Conservation (phyloP, 2,113 vertebrate species). For the Ceuthmochares aereus region DNA sequence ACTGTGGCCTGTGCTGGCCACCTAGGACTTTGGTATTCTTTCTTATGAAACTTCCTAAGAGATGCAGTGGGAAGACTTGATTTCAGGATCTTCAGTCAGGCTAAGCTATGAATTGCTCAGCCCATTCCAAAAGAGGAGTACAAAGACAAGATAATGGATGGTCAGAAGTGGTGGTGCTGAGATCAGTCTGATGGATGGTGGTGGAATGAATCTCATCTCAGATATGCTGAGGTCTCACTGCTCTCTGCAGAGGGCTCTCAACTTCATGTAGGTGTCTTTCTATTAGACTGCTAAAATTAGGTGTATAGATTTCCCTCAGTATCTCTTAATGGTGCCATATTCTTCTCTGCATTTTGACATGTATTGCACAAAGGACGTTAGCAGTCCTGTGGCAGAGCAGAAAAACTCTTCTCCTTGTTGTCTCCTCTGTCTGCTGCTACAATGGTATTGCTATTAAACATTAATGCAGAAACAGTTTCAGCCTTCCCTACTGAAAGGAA, state of each 20-base stretch:
- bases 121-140: not conserved
- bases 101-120: not conserved
- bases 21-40: not conserved
- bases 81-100: not conserved
- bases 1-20: not conserved
- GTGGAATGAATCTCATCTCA: not conserved
- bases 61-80: not conserved
- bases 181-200: not conserved
- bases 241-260: not conserved
- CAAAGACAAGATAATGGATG: not conserved
- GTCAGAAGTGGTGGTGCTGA: not conserved
- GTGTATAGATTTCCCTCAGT: not conserved
- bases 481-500: not conserved
- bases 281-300: not conserved
- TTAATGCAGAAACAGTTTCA: not conserved
- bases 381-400: not conserved
- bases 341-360: not conserved
- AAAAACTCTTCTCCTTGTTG: not conserved
- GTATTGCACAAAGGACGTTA: not conserved
- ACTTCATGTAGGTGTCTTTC: not conserved
- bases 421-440: not conserved
- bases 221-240: not conserved
- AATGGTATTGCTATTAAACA: not conserved
- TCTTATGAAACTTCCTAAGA: not conserved
- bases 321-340: not conserved